phyloP scores from a whole-genome alignment of 1,140 invertebrate genomes.

The Anoplolepis gracilipes region DNA sequence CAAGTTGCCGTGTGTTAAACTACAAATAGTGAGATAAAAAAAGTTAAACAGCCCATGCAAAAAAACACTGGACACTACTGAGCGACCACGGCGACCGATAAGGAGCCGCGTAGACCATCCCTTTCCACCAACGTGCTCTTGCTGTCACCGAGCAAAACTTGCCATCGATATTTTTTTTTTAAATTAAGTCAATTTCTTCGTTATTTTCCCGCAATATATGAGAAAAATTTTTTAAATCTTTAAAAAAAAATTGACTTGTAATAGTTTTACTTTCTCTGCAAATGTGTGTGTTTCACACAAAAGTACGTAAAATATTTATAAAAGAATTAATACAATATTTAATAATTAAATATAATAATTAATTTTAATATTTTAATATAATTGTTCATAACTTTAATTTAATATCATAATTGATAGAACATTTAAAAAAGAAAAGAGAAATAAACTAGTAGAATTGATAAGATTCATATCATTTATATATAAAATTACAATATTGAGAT shows the following conservation, averaged over 20 bases:
- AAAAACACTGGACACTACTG: constrained; percentile 78
- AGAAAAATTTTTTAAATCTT: background rate
- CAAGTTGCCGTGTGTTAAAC: constrained; percentile 80
- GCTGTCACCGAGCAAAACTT: constrained; percentile 12
- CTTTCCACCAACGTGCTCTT: background rate
- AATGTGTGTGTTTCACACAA: background rate
- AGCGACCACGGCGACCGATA: constrained; percentile 72
- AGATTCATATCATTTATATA: background rate
- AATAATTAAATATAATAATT: too few species aligned
- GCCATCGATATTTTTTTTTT: constrained; percentile 19
- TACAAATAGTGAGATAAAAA: constrained; percentile 82
- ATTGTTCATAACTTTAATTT: too few species aligned
- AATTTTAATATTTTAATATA: too few species aligned
- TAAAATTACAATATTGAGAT: too few species aligned
- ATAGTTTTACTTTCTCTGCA: background rate
- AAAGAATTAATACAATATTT: too few species aligned
- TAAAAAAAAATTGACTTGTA: background rate
- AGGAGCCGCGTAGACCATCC: constrained; percentile 65
- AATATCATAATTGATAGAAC: too few species aligned
- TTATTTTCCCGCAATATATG: background rate
- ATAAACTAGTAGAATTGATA: background rate
- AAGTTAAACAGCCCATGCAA: constrained; percentile 82
- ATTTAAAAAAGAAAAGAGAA: background rate
- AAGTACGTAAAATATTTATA: background rate
- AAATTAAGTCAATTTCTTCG: background rate